phyloP scores from a whole-genome alignment of 2,888 invertebrate genomes.

The Drosophila sordidula region DNA sequence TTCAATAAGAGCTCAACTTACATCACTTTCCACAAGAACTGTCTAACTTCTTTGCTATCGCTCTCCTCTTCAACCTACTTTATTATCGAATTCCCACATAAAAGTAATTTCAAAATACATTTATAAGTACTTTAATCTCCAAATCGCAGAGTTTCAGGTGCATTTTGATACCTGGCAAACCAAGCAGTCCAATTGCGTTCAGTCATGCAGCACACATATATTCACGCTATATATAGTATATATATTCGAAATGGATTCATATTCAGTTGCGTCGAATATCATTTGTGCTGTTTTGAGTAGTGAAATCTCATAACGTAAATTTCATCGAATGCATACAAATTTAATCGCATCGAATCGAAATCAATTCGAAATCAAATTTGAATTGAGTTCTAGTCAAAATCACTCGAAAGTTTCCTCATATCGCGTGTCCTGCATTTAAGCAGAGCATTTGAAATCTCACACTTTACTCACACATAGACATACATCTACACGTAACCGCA shows the following conservation, averaged over 20 bases:
- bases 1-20: slow-evolving; percentile 67
- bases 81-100: slow-evolving; percentile 17
- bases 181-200: slow-evolving; percentile 33
- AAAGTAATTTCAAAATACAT: slow-evolving; percentile 30
- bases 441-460: slow-evolving; percentile 37
- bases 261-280: slow-evolving; percentile 48
- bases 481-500: slow-evolving; percentile 14
- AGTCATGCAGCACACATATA: slow-evolving; percentile 63
- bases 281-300: slow-evolving; percentile 81
- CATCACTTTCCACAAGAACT: slow-evolving; percentile 44
- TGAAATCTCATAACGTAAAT: slow-evolving; percentile 84
- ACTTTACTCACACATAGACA: slow-evolving; percentile 31
- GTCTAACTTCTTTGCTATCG: slow-evolving; percentile 52
- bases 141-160: slow-evolving; percentile 51
- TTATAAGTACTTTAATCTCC: slow-evolving; percentile 23
- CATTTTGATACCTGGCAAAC: slow-evolving; percentile 14
- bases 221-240: slow-evolving; percentile 28
- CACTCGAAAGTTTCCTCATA: slow-evolving; percentile 45
- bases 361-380: slow-evolving; percentile 30
- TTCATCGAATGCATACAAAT: slow-evolving; percentile 73
- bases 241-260: slow-evolving; percentile 13
- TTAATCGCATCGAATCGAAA: slow-evolving; percentile 15
- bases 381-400: slow-evolving; percentile 49
- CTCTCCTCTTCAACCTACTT: slow-evolving; percentile 35
- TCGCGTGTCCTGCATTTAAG: slow-evolving; percentile 49